These are phyloP conservation scores for Stenotaenia linearis DNA, from an alignment of 2,888 invertebrate species.

Conservation along the genomic window DNA sequence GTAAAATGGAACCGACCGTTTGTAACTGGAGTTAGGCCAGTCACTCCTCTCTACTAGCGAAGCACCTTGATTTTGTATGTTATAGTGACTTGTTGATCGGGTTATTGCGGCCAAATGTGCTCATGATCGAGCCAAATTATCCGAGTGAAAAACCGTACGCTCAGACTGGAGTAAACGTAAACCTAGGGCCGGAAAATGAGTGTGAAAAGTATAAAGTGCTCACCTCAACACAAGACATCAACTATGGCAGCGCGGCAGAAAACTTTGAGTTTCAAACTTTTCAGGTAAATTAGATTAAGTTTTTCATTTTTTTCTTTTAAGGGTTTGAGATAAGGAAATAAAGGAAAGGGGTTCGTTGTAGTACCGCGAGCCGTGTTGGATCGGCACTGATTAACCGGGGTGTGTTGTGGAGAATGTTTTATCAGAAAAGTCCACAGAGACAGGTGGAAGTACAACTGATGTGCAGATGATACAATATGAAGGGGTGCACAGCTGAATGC, in stretches of 20 bases:
- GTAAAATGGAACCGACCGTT: neutral
- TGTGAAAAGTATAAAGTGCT: neutral
- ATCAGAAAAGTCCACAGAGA: constrained; percentile 1
- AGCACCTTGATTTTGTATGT: constrained; percentile 20
- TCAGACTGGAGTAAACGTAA: neutral
- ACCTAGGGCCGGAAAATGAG: neutral
- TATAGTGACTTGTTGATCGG: neutral
- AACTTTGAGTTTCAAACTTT: constrained; percentile 1
- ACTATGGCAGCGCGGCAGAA: neutral
- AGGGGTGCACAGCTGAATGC: constrained; percentile 10
- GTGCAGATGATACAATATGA: neutral
- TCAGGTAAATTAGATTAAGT: neutral
- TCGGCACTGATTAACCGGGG: neutral
- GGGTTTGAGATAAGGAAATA: neutral
- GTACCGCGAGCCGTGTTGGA: neutral
- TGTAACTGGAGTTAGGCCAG: constrained; percentile 27
- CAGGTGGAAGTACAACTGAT: constrained; percentile 24
- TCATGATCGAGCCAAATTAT: constrained; percentile 27
- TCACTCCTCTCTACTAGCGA: neutral
- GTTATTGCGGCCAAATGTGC: constrained; percentile 6
- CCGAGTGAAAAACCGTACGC: constrained; percentile 2
- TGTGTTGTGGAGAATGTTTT: neutral
- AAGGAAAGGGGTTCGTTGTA: neutral
- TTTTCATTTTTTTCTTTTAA: neutral
- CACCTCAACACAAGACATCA: neutral